These are phyloP conservation scores for Chloropsis hardwickii DNA, from an alignment of 2,113 vertebrate species.

Conservation along the genomic window DNA sequence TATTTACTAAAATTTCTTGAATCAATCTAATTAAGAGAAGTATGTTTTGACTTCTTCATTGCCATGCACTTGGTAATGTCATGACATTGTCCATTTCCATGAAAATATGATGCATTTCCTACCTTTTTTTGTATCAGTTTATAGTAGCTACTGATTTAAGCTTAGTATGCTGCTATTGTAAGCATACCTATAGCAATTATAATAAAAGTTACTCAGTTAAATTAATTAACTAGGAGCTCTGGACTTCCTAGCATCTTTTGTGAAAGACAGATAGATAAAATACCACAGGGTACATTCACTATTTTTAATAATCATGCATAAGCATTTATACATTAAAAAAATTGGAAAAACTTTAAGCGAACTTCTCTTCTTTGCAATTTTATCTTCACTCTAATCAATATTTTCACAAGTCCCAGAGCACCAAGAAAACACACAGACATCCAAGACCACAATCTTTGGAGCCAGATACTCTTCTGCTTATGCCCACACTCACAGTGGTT, in stretches of 20 bases:
- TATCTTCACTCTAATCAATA: background rate
- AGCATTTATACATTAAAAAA: background rate
- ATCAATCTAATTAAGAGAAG: background rate
- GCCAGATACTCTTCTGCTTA: background rate
- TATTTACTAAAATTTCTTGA: background rate
- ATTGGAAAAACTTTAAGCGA: background rate
- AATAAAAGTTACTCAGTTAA: background rate
- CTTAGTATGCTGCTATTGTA: background rate
- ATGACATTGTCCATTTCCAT: background rate
- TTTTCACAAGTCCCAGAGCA: background rate
- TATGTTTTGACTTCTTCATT: background rate
- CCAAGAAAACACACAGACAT: background rate
- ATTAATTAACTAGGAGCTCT: background rate
- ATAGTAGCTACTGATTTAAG: background rate
- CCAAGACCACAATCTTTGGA: background rate
- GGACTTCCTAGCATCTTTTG: background rate
- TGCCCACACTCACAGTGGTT: background rate
- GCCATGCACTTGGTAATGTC: background rate
- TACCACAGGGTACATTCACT: background rate
- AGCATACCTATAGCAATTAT: background rate
- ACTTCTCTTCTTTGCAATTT: background rate
- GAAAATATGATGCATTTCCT: background rate
- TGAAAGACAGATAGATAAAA: background rate
- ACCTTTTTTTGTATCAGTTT: background rate
- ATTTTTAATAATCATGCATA: background rate